These are phyloP conservation scores for Ploceus nigricollis DNA, from an alignment of 2,113 vertebrate genomes.

Conservation along the genomic window DNA sequence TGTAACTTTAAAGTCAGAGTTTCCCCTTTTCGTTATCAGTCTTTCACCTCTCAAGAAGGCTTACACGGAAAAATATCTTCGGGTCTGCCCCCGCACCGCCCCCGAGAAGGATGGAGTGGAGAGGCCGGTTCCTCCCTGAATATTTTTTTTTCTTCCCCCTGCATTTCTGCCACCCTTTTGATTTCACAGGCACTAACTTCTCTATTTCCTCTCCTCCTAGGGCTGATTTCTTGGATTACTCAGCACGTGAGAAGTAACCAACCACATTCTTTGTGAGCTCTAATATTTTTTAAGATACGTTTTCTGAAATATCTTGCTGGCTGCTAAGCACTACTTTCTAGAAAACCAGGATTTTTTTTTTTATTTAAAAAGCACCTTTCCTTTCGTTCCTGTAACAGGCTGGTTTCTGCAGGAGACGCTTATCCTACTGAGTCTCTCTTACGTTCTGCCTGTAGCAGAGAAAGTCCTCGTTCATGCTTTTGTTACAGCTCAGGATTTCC, in stretches of 20 bases:
- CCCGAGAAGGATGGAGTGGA: neutral
- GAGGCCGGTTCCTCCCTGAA: neutral
- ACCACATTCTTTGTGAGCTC: slow-evolving; percentile 9
- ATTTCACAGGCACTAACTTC: slow-evolving; percentile 51
- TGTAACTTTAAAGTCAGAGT: slow-evolving; percentile 14
- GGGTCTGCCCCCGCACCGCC: neutral
- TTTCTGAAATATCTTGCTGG: slow-evolving; percentile 56
- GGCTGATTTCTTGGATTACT: slow-evolving; percentile 59
- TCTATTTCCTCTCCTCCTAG: slow-evolving; percentile 65
- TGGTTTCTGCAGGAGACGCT: slow-evolving; percentile 32
- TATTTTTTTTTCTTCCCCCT: neutral
- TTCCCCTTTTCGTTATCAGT: slow-evolving; percentile 7
- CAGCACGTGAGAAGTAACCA: slow-evolving; percentile 47
- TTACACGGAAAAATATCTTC: slow-evolving; percentile 42
- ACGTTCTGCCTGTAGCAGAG: neutral
- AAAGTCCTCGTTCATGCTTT: slow-evolving; percentile 44
- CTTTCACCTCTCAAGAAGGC: neutral
- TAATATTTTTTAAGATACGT: slow-evolving; percentile 48
- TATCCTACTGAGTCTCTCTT: slow-evolving; percentile 19
- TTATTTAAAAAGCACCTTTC: neutral
- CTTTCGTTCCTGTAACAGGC: neutral
- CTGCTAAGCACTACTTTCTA: slow-evolving; percentile 35
- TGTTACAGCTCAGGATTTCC: slow-evolving; percentile 35
- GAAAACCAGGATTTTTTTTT: neutral
- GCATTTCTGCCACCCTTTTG: neutral